Evolutionary conservation across 2,113 vertebrate genomes (phyloP).

Genomic region (Fukomys damarensis): DNA sequence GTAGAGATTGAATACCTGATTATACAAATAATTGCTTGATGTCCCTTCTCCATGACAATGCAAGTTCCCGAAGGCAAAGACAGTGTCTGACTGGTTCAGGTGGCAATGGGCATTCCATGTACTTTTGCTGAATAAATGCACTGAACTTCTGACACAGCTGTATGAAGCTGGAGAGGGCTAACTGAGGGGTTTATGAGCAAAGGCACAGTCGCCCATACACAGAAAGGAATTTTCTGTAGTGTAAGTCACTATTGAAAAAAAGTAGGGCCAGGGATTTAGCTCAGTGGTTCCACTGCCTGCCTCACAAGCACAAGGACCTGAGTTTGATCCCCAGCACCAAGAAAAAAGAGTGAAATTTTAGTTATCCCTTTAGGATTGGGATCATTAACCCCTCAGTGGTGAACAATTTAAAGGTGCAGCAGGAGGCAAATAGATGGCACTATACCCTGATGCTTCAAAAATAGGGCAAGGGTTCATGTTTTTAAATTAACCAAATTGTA

Average conservation of each 20-base stretch:
- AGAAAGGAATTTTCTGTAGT: not conserved
- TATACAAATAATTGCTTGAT: conserved; percentile 12
- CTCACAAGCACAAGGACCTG: no score
- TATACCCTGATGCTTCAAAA: not conserved
- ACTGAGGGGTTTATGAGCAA: not conserved
- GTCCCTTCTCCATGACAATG: not conserved
- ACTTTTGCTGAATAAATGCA: conserved; percentile 19
- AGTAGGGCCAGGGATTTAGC: no score
- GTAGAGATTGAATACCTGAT: conserved; percentile 5
- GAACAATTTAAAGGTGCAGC: conserved; percentile 6
- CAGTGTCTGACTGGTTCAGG: not conserved
- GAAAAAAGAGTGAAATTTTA: not conserved
- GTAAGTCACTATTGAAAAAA: not conserved
- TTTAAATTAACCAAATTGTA: not conserved
- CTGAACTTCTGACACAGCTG: conserved; percentile 21
- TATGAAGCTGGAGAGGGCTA: not conserved
- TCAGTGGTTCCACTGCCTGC: no score
- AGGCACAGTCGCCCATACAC: not conserved
- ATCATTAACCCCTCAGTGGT: not conserved
- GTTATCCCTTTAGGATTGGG: conserved; percentile 7
- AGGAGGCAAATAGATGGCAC: conserved; percentile 23
- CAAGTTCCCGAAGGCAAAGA: conserved; percentile 47
- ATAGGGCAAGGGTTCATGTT: not conserved
- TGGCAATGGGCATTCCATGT: conserved; percentile 22
- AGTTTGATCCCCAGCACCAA: no score